These are phyloP conservation scores for Grammomys surdaster DNA, from an alignment of 2,113 vertebrate species.

Conservation along the genomic window DNA sequence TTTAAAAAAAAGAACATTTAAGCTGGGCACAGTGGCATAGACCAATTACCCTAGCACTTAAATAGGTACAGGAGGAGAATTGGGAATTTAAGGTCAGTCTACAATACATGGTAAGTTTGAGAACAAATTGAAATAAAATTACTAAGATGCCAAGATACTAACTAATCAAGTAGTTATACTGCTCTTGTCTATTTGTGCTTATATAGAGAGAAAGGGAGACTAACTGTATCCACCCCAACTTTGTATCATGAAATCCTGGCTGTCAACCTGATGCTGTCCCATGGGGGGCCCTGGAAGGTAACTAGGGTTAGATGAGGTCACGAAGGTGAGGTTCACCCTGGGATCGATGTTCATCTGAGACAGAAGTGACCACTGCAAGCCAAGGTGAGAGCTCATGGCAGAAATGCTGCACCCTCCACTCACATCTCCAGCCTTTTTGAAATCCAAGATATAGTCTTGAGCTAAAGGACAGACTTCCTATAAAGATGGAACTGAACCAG, in stretches of 20 bases:
- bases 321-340: background rate
- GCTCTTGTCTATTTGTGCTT: background rate
- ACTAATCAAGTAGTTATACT: background rate
- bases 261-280: background rate
- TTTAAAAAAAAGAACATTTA: background rate
- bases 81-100: background rate
- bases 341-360: background rate
- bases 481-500: background rate
- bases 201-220: background rate
- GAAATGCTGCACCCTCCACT: background rate
- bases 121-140: constrained; percentile 8
- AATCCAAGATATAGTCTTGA: background rate
- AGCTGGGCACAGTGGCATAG: background rate
- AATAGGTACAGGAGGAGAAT: background rate
- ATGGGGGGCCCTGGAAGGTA: background rate
- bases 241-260: background rate
- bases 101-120: background rate
- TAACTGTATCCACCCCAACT: background rate
- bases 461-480: background rate
- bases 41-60: background rate
- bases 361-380: background rate
- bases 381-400: background rate
- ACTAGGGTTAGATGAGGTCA: background rate
- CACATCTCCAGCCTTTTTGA: background rate
- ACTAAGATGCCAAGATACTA: background rate